Evolutionary conservation across 1,140 invertebrate genomes (phyloP).

Genomic region (Drosophila kepulauana): DNA sequence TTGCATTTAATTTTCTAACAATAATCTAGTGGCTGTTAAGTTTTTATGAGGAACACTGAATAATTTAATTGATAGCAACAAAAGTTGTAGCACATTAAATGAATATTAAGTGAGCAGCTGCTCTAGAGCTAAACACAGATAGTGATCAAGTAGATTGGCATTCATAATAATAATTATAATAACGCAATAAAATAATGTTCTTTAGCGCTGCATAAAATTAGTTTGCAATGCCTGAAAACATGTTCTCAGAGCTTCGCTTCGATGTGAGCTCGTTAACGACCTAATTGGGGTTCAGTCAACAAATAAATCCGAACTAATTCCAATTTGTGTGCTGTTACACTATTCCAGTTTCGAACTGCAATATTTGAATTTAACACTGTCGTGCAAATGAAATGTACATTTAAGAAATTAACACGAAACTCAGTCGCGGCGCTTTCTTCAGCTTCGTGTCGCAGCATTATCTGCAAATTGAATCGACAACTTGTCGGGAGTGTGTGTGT

Average conservation of each 20-base stretch:
- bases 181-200: too few relatives aligned
- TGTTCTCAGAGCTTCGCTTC: not conserved
- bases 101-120: too few relatives aligned
- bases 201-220: too few relatives aligned
- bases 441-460: slow-evolving; percentile 36
- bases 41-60: too few relatives aligned
- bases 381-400: slow-evolving; percentile 29
- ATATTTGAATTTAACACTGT: slow-evolving; percentile 24
- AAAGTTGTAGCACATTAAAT: too few relatives aligned
- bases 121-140: too few relatives aligned
- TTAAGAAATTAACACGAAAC: slow-evolving; percentile 48
- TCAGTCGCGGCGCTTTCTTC: slow-evolving; percentile 23
- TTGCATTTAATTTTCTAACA: too few relatives aligned
- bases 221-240: too few relatives aligned
- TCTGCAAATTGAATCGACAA: slow-evolving; percentile 47
- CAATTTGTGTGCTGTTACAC: slow-evolving; percentile 6
- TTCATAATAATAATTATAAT: too few relatives aligned
- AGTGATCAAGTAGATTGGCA: too few relatives aligned
- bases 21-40: too few relatives aligned
- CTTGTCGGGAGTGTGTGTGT: slow-evolving; percentile 9
- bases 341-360: not conserved
- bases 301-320: not conserved
- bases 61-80: too few relatives aligned
- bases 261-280: not conserved
- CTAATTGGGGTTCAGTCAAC: slow-evolving; percentile 4